These are phyloP conservation scores for Clarias laeviceps DNA, from an alignment of 2,797 vertebrate genomes.

Conservation along the genomic window DNA sequence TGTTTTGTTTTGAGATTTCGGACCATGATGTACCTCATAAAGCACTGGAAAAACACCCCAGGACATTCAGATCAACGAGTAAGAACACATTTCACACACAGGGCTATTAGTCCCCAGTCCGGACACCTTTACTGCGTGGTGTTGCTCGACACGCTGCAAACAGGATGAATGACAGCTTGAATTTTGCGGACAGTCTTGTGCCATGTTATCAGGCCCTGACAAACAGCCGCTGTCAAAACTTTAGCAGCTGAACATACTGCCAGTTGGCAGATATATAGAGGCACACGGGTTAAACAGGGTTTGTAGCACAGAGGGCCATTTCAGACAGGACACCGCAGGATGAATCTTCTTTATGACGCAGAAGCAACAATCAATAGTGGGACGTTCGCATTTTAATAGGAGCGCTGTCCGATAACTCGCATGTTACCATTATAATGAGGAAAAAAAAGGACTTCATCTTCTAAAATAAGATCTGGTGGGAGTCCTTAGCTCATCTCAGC, in stretches of 20 bases:
- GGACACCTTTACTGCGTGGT: slow-evolving; percentile 60
- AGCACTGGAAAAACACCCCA: neutral
- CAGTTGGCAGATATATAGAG: slow-evolving; percentile 62
- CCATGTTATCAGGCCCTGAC: slow-evolving; percentile 62
- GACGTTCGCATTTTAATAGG: neutral
- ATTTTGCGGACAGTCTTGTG: slow-evolving; percentile 37
- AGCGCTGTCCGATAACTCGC: neutral
- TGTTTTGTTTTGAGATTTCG: neutral
- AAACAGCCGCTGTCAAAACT: slow-evolving; percentile 70
- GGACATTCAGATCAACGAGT: neutral
- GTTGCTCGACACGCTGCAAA: slow-evolving; percentile 47
- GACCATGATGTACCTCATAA: neutral
- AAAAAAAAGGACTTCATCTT: neutral
- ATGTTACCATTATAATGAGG: too few species aligned
- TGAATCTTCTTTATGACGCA: slow-evolving; percentile 71
- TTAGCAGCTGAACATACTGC: slow-evolving; percentile 60
- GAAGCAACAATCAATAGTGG: slow-evolving; percentile 23
- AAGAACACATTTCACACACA: neutral
- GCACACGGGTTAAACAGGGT: slow-evolving; percentile 65
- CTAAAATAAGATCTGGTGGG: neutral
- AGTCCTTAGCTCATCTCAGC: neutral
- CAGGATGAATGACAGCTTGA: slow-evolving; percentile 52
- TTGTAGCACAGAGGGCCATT: slow-evolving; percentile 62
- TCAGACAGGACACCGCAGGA: slow-evolving; percentile 55
- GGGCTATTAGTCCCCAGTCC: slow-evolving; percentile 41